These are phyloP conservation scores for Caenorhabditis tropicalis DNA, from an alignment of 1,140 invertebrate genomes.

Conservation along the genomic window DNA sequence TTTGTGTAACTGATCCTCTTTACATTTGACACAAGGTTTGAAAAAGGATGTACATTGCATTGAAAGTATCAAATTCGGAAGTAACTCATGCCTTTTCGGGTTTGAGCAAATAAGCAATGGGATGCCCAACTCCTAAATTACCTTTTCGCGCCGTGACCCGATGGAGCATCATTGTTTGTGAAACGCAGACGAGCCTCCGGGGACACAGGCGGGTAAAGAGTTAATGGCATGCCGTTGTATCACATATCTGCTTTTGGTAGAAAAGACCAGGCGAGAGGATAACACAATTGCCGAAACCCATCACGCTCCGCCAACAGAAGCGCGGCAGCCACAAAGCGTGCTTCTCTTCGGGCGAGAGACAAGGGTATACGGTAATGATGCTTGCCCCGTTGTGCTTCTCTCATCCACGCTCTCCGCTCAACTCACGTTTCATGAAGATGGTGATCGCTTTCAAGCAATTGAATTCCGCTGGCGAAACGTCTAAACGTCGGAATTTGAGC, in stretches of 20 bases:
- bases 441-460: slow-evolving; percentile 42
- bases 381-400: background rate
- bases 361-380: slow-evolving; percentile 43
- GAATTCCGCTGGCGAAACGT: slow-evolving; percentile 39
- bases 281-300: slow-evolving; percentile 43
- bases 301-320: slow-evolving; percentile 30
- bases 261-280: slow-evolving; percentile 31
- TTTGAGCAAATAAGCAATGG: slow-evolving; percentile 17
- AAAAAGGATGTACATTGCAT: too few species aligned
- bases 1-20: slow-evolving; percentile 15
- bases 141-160: slow-evolving; percentile 20
- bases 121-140: background rate
- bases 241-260: slow-evolving; percentile 29
- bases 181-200: slow-evolving; percentile 25
- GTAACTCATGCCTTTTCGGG: background rate
- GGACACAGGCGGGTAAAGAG: slow-evolving; percentile 42
- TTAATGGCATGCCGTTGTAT: slow-evolving; percentile 41
- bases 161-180: background rate
- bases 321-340: slow-evolving; percentile 35
- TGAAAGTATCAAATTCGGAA: slow-evolving; percentile 35
- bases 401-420: background rate
- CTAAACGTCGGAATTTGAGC: slow-evolving; percentile 41
- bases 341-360: background rate
- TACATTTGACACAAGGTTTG: slow-evolving; percentile 6
- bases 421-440: slow-evolving; percentile 44